Percentiles rank a stretch among this genome's conserved stretches.
phyloP scores from a whole-genome alignment of 2,888 invertebrate genomes.

The Cheiracanthium punctorium region DNA sequence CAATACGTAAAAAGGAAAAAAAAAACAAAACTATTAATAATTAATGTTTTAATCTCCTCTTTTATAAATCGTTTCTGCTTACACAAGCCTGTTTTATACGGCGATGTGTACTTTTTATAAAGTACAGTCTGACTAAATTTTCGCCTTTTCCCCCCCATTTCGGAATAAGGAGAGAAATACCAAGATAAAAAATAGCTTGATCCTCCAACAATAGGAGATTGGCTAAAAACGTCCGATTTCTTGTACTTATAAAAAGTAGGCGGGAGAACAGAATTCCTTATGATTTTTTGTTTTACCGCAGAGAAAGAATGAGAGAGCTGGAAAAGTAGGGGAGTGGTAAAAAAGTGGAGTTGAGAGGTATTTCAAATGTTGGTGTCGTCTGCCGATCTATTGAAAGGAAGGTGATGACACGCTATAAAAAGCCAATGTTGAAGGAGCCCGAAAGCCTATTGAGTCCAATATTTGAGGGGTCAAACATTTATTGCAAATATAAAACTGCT shows the following conservation, averaged over 20 bases:
- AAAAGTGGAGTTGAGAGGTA: slow-evolving; percentile 14
- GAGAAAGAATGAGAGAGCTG: neutral
- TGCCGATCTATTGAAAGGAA: slow-evolving; percentile 11
- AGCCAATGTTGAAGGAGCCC: slow-evolving; percentile 37
- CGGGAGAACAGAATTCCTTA: neutral
- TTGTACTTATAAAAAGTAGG: slow-evolving; percentile 21
- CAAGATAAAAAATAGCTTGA: neutral
- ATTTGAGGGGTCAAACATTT: slow-evolving; percentile 20
- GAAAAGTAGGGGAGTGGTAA: neutral
- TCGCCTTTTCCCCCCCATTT: too few relatives aligned
- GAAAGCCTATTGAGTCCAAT: slow-evolving; percentile 17
- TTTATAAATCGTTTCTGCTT: too few relatives aligned
- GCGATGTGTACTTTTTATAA: too few relatives aligned
- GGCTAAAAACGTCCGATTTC: neutral
- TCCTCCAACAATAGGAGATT: neutral
- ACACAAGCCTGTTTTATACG: too few relatives aligned
- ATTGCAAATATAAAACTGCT: slow-evolving; percentile 32
- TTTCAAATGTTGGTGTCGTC: slow-evolving; percentile 36
- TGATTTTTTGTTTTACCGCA: neutral
- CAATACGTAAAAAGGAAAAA: too few relatives aligned
- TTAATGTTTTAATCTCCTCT: too few relatives aligned
- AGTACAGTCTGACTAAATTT: too few relatives aligned
- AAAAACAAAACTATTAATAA: too few relatives aligned
- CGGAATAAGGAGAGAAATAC: too few relatives aligned
- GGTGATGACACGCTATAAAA: slow-evolving; percentile 47